These are phyloP conservation scores for Leptinotarsa peninsularis DNA, from an alignment of 2,888 invertebrate species.

Conservation along the genomic window DNA sequence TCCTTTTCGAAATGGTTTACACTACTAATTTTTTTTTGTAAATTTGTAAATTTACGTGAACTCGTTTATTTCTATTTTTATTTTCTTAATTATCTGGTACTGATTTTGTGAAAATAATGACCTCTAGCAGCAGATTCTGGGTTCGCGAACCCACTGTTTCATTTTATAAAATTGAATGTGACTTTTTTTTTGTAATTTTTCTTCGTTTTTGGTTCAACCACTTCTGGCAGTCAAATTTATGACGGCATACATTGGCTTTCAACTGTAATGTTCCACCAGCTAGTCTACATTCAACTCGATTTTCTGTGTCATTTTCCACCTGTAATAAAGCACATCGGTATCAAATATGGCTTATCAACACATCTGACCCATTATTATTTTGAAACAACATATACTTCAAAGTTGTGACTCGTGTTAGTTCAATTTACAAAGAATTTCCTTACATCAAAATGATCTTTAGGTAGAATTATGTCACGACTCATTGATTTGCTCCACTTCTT, in stretches of 20 bases:
- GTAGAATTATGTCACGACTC: too few species aligned
- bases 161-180: not conserved
- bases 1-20: not conserved
- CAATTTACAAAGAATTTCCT: too few species aligned
- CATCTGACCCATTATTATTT: not conserved
- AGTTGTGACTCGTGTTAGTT: not conserved
- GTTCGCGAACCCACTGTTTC: not conserved
- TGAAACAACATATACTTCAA: not conserved
- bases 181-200: not conserved
- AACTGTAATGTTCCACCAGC: not conserved
- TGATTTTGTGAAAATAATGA: not conserved
- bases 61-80: not conserved
- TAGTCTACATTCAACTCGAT: not conserved
- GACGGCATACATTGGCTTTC: not conserved
- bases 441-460: too few species aligned
- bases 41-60: not conserved
- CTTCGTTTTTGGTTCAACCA: not conserved
- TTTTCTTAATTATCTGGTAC: not conserved
- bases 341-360: not conserved
- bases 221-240: slow-evolving; percentile 12
- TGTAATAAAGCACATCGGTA: not conserved
- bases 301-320: not conserved
- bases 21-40: not conserved
- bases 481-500: too few species aligned
- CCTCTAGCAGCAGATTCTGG: not conserved